Percentiles rank a stretch among this genome's conserved stretches.
These are phyloP conservation scores for Noctuana brunneofusca DNA, from an alignment of 2,888 invertebrate species.

Conservation along the genomic window DNA sequence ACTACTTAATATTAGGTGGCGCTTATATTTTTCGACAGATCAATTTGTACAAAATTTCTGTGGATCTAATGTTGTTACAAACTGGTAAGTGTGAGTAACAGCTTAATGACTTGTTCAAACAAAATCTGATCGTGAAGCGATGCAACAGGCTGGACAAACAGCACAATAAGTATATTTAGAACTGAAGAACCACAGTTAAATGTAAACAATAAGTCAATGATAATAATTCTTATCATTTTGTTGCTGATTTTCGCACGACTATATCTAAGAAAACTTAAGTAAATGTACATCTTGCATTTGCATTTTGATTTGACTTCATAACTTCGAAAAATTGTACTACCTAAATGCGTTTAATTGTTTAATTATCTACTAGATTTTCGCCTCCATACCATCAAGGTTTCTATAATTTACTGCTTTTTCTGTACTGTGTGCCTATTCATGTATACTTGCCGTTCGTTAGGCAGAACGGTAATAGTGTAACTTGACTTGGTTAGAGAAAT, in stretches of 20 bases:
- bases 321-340: too few species aligned
- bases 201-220: neutral
- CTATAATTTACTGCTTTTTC: neutral
- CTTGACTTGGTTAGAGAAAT: constrained; percentile 10
- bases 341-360: too few species aligned
- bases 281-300: too few species aligned
- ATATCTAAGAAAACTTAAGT: too few species aligned
- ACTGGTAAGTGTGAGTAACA: neutral
- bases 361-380: too few species aligned
- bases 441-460: constrained; percentile 7
- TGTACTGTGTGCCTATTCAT: neutral
- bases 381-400: too few species aligned
- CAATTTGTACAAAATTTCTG: too few species aligned
- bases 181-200: neutral
- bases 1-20: too few species aligned
- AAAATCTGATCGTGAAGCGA: constrained; percentile 31
- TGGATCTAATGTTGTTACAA: neutral
- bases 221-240: too few species aligned
- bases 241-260: too few species aligned
- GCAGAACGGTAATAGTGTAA: constrained; percentile 18
- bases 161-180: constrained; percentile 23
- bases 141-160: constrained; percentile 28
- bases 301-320: too few species aligned
- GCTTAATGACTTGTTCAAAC: constrained; percentile 22
- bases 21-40: too few species aligned